Conservation (phyloP, 2,888 invertebrate genomes). For the Molorchus minor region DNA sequence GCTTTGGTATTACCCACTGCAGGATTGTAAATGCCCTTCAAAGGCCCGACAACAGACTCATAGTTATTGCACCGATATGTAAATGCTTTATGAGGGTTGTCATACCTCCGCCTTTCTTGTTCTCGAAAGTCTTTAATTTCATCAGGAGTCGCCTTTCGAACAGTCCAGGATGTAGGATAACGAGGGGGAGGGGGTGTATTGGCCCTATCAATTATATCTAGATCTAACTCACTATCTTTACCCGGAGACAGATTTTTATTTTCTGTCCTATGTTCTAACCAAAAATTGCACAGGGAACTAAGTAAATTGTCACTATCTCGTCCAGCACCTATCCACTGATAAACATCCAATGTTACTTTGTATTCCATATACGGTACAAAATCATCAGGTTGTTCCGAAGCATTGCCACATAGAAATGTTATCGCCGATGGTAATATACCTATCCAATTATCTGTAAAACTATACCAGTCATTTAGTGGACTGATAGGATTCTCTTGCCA, state of each 20-base stretch:
- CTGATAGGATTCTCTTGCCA: constrained; percentile 85
- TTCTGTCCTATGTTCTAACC: constrained; percentile 74
- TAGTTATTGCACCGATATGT: constrained; percentile 85
- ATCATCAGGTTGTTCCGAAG: constrained; percentile 81
- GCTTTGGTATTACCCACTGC: constrained; percentile 70
- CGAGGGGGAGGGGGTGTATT: constrained; percentile 66
- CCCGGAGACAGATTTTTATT: constrained; percentile 49
- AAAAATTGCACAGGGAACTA: constrained; percentile 78
- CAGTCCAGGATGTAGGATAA: constrained; percentile 84
- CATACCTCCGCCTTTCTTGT: constrained; percentile 85
- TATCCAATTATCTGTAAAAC: constrained; percentile 76
- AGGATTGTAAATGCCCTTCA: constrained; percentile 72
- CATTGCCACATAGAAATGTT: constrained; percentile 85
- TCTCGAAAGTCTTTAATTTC: constrained; percentile 81
- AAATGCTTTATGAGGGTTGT: constrained; percentile 90
- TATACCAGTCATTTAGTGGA: constrained; percentile 83
- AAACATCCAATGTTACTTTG: constrained; percentile 75
- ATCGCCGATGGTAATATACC: constrained; percentile 79
- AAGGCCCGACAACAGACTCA: constrained; percentile 81
- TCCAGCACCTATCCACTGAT: constrained; percentile 95
- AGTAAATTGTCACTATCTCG: constrained; percentile 86
- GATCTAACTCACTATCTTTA: constrained; percentile 59
- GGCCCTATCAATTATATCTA: constrained; percentile 59
- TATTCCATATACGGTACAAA: constrained; percentile 90
- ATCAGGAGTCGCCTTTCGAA: constrained; percentile 78